These are phyloP conservation scores for Mixornis gularis DNA, from an alignment of 2,113 vertebrate species.

Conservation along the genomic window DNA sequence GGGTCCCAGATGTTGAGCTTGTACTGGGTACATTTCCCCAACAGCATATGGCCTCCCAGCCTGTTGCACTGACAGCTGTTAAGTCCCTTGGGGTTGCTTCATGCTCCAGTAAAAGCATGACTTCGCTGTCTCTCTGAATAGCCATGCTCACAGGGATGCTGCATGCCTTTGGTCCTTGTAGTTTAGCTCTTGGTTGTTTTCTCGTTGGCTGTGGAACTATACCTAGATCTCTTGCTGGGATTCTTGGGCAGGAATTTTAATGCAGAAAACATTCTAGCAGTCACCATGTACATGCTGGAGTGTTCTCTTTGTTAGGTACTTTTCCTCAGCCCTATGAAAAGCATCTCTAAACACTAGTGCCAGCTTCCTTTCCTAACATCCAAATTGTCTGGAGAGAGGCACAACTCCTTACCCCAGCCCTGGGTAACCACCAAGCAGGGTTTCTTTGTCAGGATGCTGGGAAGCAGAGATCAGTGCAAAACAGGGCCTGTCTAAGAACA, in stretches of 20 bases:
- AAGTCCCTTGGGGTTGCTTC: neutral
- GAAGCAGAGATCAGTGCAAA: neutral
- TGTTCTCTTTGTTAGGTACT: neutral
- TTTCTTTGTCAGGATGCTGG: neutral
- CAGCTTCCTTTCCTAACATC: neutral
- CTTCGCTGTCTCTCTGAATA: neutral
- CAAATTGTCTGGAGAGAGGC: neutral
- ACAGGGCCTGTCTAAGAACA: neutral
- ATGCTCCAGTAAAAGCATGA: neutral
- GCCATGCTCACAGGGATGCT: neutral
- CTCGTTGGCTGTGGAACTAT: neutral
- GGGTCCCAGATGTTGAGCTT: neutral
- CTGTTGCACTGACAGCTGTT: constrained; percentile 11
- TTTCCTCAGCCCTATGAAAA: accelerated
- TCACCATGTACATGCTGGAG: accelerated
- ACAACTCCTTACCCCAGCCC: neutral
- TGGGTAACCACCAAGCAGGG: too few species aligned
- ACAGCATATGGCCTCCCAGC: constrained; percentile 37
- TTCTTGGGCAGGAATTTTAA: neutral
- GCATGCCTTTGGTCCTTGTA: neutral
- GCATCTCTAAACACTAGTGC: neutral
- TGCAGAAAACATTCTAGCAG: neutral
- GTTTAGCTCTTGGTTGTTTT: neutral
- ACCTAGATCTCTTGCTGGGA: neutral
- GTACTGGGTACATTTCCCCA: neutral